Conservation (phyloP, 2,113 vertebrate genomes). For the Zootoca vivipara region DNA sequence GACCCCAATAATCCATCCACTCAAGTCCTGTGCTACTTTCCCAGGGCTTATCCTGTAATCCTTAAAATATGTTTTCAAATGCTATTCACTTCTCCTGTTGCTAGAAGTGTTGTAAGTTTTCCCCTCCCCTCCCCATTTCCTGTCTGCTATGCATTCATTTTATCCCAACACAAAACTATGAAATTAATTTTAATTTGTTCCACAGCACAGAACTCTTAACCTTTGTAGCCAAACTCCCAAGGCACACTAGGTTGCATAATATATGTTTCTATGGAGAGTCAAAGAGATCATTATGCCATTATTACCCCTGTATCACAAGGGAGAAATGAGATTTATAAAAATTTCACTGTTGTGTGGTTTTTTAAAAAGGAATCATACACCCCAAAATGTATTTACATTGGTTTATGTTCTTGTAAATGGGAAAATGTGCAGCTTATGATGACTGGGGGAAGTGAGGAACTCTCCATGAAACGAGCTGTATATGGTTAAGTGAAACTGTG, state of each 20-base stretch:
- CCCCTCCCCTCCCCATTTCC: not conserved
- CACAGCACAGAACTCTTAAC: constrained; percentile 49
- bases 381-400: constrained; percentile 76
- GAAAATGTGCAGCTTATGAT: constrained; percentile 68
- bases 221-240: constrained; percentile 66
- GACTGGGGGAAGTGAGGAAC: constrained; percentile 52
- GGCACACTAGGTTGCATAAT: constrained; percentile 62
- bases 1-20: constrained; percentile 58
- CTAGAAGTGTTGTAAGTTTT: constrained; percentile 17
- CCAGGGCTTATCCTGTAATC: constrained; percentile 21
- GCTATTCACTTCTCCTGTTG: constrained; percentile 9
- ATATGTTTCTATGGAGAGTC: constrained; percentile 70
- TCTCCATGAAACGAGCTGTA: constrained; percentile 75
- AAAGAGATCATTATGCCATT: constrained; percentile 66
- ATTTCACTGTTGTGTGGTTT: constrained; percentile 70
- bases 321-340: constrained; percentile 54
- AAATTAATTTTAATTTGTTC: constrained; percentile 57
- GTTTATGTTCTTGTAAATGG: constrained; percentile 72
- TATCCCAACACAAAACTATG: constrained; percentile 56
- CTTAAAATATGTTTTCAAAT: constrained; percentile 41
- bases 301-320: constrained; percentile 64
- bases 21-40: constrained; percentile 61
- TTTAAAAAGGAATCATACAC: constrained; percentile 54
- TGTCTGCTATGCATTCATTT: constrained; percentile 33
- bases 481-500: constrained; percentile 74